Base-by-base conservation (phyloP, 2,113 vertebrate genomes). In the Ovis aries region DNA sequence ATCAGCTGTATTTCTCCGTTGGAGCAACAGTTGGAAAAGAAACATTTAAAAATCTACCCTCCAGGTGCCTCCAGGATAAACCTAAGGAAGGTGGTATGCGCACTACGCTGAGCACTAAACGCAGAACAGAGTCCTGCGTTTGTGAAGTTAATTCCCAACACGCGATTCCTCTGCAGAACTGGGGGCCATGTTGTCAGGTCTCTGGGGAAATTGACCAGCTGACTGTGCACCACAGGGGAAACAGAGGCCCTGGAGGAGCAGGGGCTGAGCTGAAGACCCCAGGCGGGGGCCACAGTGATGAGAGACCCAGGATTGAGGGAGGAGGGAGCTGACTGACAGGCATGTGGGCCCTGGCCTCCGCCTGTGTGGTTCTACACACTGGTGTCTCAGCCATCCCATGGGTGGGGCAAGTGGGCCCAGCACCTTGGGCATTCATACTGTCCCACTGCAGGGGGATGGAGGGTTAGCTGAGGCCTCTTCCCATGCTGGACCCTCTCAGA, bases 1-100 rank as follows among this genome's bases (percentile, higher is more conserved):
- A 29, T 48, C 15, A 29, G 57, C 57, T 40, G 3, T 31, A 2
- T 27, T 57, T 57, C 50, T 67, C 74, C 1, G 0, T 13, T 55
- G 3, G 3, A 88, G 50, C 77, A 50, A n/a, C 36, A 31, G 7
- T 3, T 6, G 60, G 60, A 13, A 12, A 40, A 12, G 43, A 25
- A 33, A 74, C 4, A 15, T 3, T 5, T 17, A 27, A 21, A 43
- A 78, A 23, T 36, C 8, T 36, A 23, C 21, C 40, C 2, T 9
- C 40, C 53, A 7, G 8, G 31, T 16, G 43, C 33, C 13, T 6
- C 23, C 3, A 6, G 67, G 43, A 9, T 6, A n/a, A 27, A 31
- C 43, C 33, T 36, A 7, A 40, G 0, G 25, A 15, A 88, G 94
- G 71, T 43, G 23, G 40, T 77, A 77, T 71, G n/a, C 3, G n/a